These are phyloP conservation scores for Chrysina gloriosa DNA, from an alignment of 2,888 invertebrate species.

Conservation along the genomic window DNA sequence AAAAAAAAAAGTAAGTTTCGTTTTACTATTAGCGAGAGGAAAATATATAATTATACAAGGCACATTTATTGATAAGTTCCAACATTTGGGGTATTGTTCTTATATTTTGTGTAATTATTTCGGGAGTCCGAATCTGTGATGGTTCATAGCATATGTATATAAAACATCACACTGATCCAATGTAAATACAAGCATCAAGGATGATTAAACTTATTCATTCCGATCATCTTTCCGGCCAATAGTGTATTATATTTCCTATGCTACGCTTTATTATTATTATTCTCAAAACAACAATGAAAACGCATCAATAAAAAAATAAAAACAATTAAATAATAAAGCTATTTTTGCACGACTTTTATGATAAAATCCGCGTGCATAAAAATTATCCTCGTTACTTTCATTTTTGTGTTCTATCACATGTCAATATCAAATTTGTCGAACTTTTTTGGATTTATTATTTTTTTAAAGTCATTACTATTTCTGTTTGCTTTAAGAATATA, in stretches of 20 bases:
- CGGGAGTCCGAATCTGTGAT: too few relatives aligned
- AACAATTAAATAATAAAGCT: conserved; percentile 21
- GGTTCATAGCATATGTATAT: too few relatives aligned
- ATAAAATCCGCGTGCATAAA: not conserved
- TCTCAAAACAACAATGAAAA: conserved; percentile 27
- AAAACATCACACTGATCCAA: too few relatives aligned
- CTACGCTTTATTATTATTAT: too few relatives aligned
- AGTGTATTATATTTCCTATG: conserved; percentile 15
- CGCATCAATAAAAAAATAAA: conserved; percentile 29
- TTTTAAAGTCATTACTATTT: not conserved
- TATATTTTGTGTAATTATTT: too few relatives aligned
- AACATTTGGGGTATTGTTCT: too few relatives aligned
- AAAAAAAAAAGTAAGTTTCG: conserved; percentile 7
- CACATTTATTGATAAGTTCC: too few relatives aligned
- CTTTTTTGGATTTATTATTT: not conserved
- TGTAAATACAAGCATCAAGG: not conserved
- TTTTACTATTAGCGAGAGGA: not conserved
- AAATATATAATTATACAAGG: conserved; percentile 6
- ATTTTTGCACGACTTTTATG: not conserved
- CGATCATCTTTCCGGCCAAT: not conserved
- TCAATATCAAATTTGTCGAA: conserved; percentile 26
- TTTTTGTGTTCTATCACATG: conserved; percentile 27
- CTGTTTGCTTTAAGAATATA: not conserved
- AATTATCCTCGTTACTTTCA: not conserved
- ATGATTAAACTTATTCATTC: too few relatives aligned